Conservation (phyloP, 2,797 vertebrate species). For the Pangasius mekongensis region DNA sequence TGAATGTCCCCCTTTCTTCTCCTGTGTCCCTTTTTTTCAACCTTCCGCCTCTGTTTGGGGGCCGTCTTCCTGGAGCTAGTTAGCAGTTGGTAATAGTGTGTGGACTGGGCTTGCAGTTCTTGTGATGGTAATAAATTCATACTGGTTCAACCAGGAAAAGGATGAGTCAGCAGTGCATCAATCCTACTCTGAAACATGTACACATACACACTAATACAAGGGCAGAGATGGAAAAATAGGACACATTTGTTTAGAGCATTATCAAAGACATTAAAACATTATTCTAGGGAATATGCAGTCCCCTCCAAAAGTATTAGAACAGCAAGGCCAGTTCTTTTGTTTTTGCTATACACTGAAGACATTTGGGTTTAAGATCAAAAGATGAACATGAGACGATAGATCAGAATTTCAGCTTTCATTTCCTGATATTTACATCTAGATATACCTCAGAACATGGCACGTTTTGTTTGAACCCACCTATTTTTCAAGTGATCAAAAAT, state of each 20-base stretch:
- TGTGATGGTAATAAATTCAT: constrained; percentile 61
- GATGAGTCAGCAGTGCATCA: constrained; percentile 20
- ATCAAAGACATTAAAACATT: not conserved
- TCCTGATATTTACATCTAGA: too few relatives aligned
- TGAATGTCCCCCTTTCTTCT: not conserved
- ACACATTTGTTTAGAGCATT: not conserved
- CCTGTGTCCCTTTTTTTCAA: not conserved
- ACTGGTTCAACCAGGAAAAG: constrained; percentile 50
- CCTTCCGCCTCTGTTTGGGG: constrained; percentile 2
- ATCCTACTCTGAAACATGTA: not conserved
- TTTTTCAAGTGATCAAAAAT: too few relatives aligned
- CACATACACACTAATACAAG: not conserved
- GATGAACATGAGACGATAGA: too few relatives aligned
- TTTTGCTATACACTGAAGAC: too few relatives aligned
- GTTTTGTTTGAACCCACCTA: too few relatives aligned
- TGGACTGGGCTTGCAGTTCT: constrained; percentile 45
- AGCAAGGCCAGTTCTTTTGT: too few relatives aligned
- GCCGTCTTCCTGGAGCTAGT: constrained; percentile 45
- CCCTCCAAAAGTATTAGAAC: not conserved
- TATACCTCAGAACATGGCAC: too few relatives aligned
- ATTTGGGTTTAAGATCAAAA: too few relatives aligned
- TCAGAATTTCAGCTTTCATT: too few relatives aligned
- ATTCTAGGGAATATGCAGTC: not conserved
- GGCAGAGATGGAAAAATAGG: not conserved
- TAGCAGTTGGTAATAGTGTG: constrained; percentile 55